Evolutionary conservation across 1,140 invertebrate species (phyloP).

Genomic region (Hestina assimilis): DNA sequence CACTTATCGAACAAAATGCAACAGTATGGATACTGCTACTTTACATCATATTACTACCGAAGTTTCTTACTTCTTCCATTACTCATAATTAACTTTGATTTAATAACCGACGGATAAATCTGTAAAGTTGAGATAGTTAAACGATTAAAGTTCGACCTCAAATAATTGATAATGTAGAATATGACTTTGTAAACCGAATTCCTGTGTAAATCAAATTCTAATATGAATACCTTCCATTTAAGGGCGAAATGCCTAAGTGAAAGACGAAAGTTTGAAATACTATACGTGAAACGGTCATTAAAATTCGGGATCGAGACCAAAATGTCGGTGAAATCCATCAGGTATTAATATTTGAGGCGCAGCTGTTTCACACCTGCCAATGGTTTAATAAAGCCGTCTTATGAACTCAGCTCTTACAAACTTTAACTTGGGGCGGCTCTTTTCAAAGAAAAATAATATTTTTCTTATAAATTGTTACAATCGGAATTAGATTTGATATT

Average conservation of each 20-base stretch:
- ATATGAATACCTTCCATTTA: conserved; percentile 1
- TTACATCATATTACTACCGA: no score
- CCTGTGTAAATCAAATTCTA: not conserved
- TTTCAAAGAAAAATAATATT: conserved; percentile 21
- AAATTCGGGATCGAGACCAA: conserved; percentile 39
- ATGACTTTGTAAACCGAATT: not conserved
- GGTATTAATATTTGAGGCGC: conserved; percentile 65
- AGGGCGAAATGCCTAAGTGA: not conserved
- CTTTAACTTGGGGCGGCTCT: conserved; percentile 37
- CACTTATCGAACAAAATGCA: no score
- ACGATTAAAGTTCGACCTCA: no score
- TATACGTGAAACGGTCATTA: conserved; percentile 35
- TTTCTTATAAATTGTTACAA: no score
- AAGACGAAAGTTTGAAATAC: conserved; percentile 10
- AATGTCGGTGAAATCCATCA: conserved; percentile 51
- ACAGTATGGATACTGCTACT: no score
- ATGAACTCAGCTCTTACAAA: conserved; percentile 65
- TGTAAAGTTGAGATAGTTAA: not conserved
- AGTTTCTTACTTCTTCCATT: no score
- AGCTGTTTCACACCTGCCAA: conserved; percentile 60
- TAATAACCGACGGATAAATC: not conserved
- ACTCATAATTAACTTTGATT: no score
- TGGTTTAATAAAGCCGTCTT: conserved; percentile 63
- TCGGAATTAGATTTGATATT: no score
- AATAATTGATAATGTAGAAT: not conserved